phyloP scores from a whole-genome alignment of 2,888 invertebrate species.

The Stenodema calcarata region DNA sequence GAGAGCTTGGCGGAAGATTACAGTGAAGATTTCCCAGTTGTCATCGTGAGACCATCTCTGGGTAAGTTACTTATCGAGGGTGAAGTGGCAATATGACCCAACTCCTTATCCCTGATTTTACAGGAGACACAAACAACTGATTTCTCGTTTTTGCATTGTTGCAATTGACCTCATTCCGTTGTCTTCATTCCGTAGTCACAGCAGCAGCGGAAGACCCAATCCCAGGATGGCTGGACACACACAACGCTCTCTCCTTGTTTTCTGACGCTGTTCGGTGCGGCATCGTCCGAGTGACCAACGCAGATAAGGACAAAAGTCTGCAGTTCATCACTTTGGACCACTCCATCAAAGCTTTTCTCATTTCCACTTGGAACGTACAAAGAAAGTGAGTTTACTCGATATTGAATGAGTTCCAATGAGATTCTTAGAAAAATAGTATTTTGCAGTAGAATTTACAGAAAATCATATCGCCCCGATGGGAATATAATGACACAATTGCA shows the following conservation, averaged over 20 bases:
- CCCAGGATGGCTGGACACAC: conserved; percentile 33
- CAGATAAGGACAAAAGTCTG: not conserved
- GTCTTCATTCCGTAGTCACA: not conserved
- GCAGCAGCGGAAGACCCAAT: conserved; percentile 36
- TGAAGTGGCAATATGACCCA: no score
- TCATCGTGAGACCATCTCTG: conserved; percentile 33
- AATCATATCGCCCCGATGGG: no score
- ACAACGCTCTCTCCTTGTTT: not conserved
- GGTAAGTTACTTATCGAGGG: no score
- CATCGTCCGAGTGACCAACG: conserved; percentile 10
- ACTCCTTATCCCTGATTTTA: no score
- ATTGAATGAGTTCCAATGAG: no score
- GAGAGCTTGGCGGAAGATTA: conserved; percentile 33
- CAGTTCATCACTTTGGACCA: conserved; percentile 9
- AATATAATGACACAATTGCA: no score
- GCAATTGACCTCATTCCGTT: no score
- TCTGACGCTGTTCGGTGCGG: conserved; percentile 8
- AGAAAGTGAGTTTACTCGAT: conserved; percentile 9
- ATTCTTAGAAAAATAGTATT: no score
- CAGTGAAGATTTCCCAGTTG: not conserved
- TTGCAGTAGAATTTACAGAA: no score
- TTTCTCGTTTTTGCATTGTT: no score
- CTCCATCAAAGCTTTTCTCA: conserved; percentile 30
- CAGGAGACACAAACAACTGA: no score
- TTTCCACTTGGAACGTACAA: conserved; percentile 33